phyloP scores from a whole-genome alignment of 2,797 vertebrate species.

The Microctenopoma lineatum region DNA sequence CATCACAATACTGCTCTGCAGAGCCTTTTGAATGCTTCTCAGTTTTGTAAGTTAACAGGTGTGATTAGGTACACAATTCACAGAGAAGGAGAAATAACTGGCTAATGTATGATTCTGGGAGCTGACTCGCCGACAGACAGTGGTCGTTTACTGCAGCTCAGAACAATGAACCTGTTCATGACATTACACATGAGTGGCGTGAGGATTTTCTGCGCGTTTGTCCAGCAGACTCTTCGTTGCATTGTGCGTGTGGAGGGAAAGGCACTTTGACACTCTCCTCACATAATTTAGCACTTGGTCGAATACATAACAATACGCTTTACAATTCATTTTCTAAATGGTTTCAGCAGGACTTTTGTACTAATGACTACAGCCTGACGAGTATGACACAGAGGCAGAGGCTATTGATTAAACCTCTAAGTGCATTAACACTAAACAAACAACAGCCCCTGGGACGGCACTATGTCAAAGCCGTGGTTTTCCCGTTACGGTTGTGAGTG shows the following conservation, averaged over 20 bases:
- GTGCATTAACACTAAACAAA: slow-evolving; percentile 70
- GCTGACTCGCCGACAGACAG: neutral
- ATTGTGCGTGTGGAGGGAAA: slow-evolving; percentile 25
- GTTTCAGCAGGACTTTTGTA: slow-evolving; percentile 60
- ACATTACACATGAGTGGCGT: neutral
- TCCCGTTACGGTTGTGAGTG: slow-evolving; percentile 18
- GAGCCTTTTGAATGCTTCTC: too few relatives aligned
- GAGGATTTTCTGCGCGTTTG: slow-evolving; percentile 29
- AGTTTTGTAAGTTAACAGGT: too few relatives aligned
- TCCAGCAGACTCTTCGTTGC: slow-evolving; percentile 25
- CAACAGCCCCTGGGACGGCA: slow-evolving; percentile 52
- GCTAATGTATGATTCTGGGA: neutral
- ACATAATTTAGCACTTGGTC: slow-evolving; percentile 51
- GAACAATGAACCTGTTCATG: neutral
- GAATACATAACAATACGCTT: slow-evolving; percentile 45
- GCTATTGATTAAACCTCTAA: slow-evolving; percentile 73
- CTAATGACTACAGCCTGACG: slow-evolving; percentile 69
- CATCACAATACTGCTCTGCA: neutral
- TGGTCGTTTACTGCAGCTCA: neutral
- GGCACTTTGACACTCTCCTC: slow-evolving; percentile 35
- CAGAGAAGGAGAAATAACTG: too few relatives aligned
- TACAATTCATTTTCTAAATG: slow-evolving; percentile 53
- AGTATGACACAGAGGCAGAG: slow-evolving; percentile 53
- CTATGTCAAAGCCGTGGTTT: slow-evolving; percentile 30
- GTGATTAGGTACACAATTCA: too few relatives aligned